Conservation (phyloP, 2,888 invertebrate species). For the Philereme vetulata region DNA sequence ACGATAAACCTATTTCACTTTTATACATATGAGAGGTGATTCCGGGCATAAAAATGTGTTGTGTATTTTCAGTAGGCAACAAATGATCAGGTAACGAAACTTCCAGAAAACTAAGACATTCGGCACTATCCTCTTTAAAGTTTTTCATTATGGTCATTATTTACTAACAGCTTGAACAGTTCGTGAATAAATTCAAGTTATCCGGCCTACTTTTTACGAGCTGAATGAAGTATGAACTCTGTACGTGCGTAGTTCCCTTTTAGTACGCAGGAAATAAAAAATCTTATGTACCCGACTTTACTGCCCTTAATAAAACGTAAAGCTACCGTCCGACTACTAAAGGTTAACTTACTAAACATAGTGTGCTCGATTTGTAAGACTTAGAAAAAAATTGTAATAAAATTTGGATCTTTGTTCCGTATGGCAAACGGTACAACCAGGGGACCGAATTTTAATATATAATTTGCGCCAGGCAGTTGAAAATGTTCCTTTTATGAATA, state of each 20-base stretch:
- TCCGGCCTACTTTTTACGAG: slow-evolving; percentile 64
- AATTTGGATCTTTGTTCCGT: slow-evolving; percentile 12
- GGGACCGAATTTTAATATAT: background rate
- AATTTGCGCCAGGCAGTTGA: background rate
- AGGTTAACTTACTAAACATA: slow-evolving; percentile 47
- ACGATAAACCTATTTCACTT: too few species aligned
- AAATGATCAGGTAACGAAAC: too few species aligned
- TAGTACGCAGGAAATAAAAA: slow-evolving; percentile 67
- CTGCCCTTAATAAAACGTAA: slow-evolving; percentile 66
- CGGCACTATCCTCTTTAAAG: slow-evolving; percentile 27
- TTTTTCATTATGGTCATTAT: too few species aligned
- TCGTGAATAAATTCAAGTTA: slow-evolving; percentile 68
- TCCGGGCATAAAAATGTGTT: too few species aligned
- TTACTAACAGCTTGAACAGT: slow-evolving; percentile 26
- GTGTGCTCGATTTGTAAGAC: slow-evolving; percentile 27
- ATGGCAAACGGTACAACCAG: background rate
- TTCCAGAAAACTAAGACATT: slow-evolving; percentile 25
- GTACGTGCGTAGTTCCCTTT: slow-evolving; percentile 63
- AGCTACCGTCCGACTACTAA: slow-evolving; percentile 50
- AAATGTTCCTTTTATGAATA: background rate
- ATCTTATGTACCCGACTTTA: slow-evolving; percentile 68
- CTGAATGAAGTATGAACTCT: slow-evolving; percentile 65
- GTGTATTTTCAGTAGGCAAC: background rate
- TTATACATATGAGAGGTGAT: too few species aligned
- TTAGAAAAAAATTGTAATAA: slow-evolving; percentile 5